phyloP scores from a whole-genome alignment of 2,888 invertebrate genomes.

The Neuroscelio doddi region DNA sequence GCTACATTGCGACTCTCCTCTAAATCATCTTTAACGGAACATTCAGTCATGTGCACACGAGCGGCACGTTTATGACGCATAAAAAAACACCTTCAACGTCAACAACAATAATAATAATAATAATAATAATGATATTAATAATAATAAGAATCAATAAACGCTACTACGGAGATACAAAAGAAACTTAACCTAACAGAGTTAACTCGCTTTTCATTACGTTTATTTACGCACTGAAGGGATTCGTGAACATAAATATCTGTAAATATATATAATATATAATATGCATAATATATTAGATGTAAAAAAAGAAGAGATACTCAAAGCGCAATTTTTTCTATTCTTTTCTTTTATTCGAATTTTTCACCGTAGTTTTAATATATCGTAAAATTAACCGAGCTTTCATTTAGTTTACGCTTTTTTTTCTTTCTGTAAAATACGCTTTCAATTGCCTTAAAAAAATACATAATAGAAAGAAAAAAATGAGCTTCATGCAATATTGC shows the following conservation, averaged over 20 bases:
- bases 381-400: too few relatives aligned
- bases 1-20: conserved; percentile 45
- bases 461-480: conserved; percentile 33
- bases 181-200: conserved; percentile 56
- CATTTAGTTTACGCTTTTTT: conserved; percentile 14
- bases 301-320: conserved; percentile 63
- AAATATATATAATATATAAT: conserved; percentile 52
- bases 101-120: conserved; percentile 58
- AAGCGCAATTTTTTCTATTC: conserved; percentile 56
- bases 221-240: conserved; percentile 45
- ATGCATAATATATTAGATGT: conserved; percentile 52
- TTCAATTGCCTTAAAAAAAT: conserved; percentile 61
- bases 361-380: conserved; percentile 18
- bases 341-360: conserved; percentile 22
- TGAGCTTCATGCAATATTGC: conserved; percentile 13
- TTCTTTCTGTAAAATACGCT: conserved; percentile 66
- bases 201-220: too few relatives aligned
- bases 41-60: conserved; percentile 58
- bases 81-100: conserved; percentile 58
- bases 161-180: conserved; percentile 51
- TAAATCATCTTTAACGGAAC: conserved; percentile 57
- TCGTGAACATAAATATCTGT: conserved; percentile 60
- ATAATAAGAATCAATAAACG: conserved; percentile 52
- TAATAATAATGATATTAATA: conserved; percentile 43
- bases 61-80: conserved; percentile 50